A percentile compares a stretch with the other conserved stretches of the same genome.
phyloP scores from a whole-genome alignment of 2,888 invertebrate genomes.

The Choristoneura rosaceana region DNA sequence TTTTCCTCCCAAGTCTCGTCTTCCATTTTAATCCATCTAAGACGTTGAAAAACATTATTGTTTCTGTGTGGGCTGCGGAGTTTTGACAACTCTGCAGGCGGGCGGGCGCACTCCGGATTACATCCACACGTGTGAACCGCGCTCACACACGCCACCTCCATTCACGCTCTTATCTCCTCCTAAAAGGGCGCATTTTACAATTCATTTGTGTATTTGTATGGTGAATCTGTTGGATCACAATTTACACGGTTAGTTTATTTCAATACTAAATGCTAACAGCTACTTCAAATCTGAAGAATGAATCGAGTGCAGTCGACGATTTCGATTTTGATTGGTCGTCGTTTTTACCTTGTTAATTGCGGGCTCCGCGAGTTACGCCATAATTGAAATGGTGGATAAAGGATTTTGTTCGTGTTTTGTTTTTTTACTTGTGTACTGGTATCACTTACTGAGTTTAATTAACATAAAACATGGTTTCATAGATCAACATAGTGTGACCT shows the following conservation, averaged over 20 bases:
- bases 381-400: slow-evolving; percentile 36
- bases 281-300: slow-evolving; percentile 51
- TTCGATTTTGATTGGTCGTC: slow-evolving; percentile 44
- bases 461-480: slow-evolving; percentile 41
- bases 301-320: slow-evolving; percentile 46
- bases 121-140: slow-evolving; percentile 53
- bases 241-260: slow-evolving; percentile 63
- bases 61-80: slow-evolving; percentile 48
- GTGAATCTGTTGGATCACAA: slow-evolving; percentile 47
- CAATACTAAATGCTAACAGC: slow-evolving; percentile 53
- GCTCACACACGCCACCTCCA: slow-evolving; percentile 18
- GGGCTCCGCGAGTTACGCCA: slow-evolving; percentile 22
- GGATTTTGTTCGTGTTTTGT: slow-evolving; percentile 26
- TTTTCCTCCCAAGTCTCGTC: slow-evolving; percentile 29
- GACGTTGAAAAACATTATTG: slow-evolving; percentile 38
- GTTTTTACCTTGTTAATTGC: slow-evolving; percentile 43
- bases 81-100: slow-evolving; percentile 59
- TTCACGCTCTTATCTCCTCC: slow-evolving; percentile 34
- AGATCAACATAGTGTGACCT: slow-evolving; percentile 30
- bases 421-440: slow-evolving; percentile 10
- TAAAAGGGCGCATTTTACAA: slow-evolving; percentile 31
- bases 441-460: slow-evolving; percentile 32
- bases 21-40: slow-evolving; percentile 41
- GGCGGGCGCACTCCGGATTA: slow-evolving; percentile 45
- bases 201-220: slow-evolving; percentile 38